Evolutionary conservation across 1,140 invertebrate species (phyloP).

Genomic region (Bombus terrestris): DNA sequence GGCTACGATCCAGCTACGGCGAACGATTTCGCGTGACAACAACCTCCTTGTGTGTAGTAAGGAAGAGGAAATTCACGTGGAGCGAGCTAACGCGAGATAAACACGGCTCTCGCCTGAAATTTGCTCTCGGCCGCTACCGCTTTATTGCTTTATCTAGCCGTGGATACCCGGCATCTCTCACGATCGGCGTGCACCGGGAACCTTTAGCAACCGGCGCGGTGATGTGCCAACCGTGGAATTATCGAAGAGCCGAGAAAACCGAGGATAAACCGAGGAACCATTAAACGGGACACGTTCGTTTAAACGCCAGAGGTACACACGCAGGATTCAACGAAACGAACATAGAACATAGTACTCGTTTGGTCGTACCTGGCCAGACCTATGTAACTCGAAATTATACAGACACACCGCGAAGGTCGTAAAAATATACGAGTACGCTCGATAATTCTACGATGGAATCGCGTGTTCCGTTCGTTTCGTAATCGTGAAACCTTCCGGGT

Average conservation of each 20-base stretch:
- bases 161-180: background rate
- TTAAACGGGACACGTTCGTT: constrained; percentile 15
- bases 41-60: background rate
- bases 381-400: constrained; percentile 12
- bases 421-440: background rate
- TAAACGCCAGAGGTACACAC: background rate
- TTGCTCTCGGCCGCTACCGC: constrained; percentile 34
- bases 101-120: constrained; percentile 37
- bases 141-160: constrained; percentile 46
- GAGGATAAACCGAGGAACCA: background rate
- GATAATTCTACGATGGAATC: constrained; percentile 38
- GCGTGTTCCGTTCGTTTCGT: constrained; percentile 37
- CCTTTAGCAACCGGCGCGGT: background rate
- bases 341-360: background rate
- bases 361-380: background rate
- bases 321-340: background rate
- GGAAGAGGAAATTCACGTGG: constrained; percentile 40
- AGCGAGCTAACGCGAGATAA: constrained; percentile 25
- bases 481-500: constrained; percentile 22
- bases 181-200: background rate
- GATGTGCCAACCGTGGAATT: background rate
- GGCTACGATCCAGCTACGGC: background rate
- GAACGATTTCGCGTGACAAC: constrained; percentile 56
- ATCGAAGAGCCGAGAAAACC: background rate
- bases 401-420: background rate